phyloP scores from a whole-genome alignment of 2,797 vertebrate species.

The Acanthis flammea region DNA sequence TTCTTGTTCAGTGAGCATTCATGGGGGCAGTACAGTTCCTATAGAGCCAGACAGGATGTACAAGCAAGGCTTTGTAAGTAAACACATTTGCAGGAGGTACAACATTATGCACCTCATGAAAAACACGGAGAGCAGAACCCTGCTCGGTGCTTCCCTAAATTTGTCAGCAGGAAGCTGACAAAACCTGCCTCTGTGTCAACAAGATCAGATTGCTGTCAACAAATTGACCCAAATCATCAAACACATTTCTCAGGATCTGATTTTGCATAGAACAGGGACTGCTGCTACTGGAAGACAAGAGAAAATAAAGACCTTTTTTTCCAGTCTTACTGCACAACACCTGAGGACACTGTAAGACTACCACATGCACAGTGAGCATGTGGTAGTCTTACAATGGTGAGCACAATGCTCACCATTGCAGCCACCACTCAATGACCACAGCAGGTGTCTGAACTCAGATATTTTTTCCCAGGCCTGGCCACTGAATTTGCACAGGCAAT shows the following conservation, averaged over 20 bases:
- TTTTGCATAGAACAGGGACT: background rate
- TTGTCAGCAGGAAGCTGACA: background rate
- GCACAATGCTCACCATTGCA: background rate
- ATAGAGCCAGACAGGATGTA: background rate
- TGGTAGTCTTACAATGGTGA: background rate
- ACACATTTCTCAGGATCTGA: background rate
- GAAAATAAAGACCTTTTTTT: background rate
- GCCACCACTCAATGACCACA: background rate
- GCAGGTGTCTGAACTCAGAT: background rate
- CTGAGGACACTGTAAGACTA: background rate
- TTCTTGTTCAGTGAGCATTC: background rate
- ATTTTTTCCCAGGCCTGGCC: background rate
- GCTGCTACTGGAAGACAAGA: background rate
- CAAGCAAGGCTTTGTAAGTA: background rate
- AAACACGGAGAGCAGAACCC: background rate
- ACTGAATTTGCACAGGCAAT: accelerated
- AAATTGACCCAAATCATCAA: background rate
- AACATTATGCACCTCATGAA: background rate
- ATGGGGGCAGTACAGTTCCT: background rate
- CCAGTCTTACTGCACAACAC: background rate
- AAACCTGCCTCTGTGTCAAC: background rate
- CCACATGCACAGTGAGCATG: background rate
- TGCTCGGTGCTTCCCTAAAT: background rate
- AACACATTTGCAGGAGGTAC: background rate
- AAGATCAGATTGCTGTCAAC: background rate